Evolutionary conservation across 1,140 invertebrate species (phyloP).

Genomic region (Bombus huntii): DNA sequence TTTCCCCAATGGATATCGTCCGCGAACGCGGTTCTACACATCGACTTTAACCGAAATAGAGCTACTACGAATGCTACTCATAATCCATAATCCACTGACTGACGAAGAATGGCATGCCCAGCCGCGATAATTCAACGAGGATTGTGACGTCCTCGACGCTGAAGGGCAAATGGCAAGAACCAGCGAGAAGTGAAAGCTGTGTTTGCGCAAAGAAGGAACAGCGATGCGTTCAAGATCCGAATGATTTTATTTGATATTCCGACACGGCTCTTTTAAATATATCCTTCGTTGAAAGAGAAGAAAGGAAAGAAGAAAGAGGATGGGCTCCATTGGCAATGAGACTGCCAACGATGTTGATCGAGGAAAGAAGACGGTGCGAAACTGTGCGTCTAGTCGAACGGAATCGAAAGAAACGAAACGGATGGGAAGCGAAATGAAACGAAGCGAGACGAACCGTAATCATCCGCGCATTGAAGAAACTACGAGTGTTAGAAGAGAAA

Average conservation of each 20-base stretch:
- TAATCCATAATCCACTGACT: no score
- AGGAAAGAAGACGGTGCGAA: background rate
- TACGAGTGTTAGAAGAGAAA: background rate
- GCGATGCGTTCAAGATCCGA: background rate
- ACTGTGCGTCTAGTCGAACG: background rate
- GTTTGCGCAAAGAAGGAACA: background rate
- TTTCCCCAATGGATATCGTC: no score
- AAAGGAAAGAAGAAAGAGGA: background rate
- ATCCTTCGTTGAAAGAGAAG: background rate
- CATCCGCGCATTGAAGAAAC: background rate
- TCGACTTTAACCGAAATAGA: background rate
- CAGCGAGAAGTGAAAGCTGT: constrained; percentile 42
- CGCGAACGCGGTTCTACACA: background rate
- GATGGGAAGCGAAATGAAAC: constrained; percentile 1
- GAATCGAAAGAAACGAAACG: background rate
- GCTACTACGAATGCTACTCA: background rate
- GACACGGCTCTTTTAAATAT: background rate
- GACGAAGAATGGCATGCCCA: background rate
- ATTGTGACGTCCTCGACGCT: background rate
- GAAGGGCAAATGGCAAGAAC: constrained; percentile 11
- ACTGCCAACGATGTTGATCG: background rate
- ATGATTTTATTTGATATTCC: background rate
- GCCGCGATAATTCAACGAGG: background rate
- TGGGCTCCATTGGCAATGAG: no score
- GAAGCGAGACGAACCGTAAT: constrained; percentile 16